phyloP scores from a whole-genome alignment of 2,113 vertebrate genomes.

The Takifugu flavidus region DNA sequence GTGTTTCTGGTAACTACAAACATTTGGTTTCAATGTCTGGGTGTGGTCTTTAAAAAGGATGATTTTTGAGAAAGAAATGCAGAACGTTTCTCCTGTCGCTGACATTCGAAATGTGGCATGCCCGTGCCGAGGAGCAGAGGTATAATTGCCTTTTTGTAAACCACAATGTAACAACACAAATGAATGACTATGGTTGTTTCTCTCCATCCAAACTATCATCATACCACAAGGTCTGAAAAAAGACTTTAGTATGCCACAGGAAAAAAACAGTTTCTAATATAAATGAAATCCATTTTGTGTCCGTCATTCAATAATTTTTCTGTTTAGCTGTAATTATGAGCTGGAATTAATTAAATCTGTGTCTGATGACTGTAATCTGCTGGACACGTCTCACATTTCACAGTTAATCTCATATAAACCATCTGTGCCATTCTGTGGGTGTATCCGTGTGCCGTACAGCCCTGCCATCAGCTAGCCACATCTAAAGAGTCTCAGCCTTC shows the following conservation, averaged over 20 bases:
- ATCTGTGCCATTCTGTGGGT: background rate
- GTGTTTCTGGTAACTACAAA: constrained; percentile 61
- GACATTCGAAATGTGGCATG: constrained; percentile 22
- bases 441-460: constrained; percentile 13
- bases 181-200: constrained; percentile 21
- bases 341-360: constrained; percentile 11
- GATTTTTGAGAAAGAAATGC: constrained; percentile 24
- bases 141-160: constrained; percentile 56
- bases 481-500: constrained; percentile 58
- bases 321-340: background rate
- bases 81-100: constrained; percentile 23
- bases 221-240: background rate
- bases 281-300: no score
- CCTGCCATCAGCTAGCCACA: constrained; percentile 58
- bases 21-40: constrained; percentile 51
- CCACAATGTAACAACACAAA: constrained; percentile 25
- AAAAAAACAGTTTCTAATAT: no score
- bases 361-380: constrained; percentile 8
- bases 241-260: background rate
- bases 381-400: constrained; percentile 17
- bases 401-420: constrained; percentile 7
- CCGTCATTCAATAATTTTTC: no score
- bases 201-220: constrained; percentile 9
- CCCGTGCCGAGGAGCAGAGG: constrained; percentile 42
- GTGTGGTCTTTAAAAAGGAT: constrained; percentile 42